These are phyloP conservation scores for Eudasyphora cyanicolor DNA, from an alignment of 2,888 invertebrate genomes.

Conservation along the genomic window DNA sequence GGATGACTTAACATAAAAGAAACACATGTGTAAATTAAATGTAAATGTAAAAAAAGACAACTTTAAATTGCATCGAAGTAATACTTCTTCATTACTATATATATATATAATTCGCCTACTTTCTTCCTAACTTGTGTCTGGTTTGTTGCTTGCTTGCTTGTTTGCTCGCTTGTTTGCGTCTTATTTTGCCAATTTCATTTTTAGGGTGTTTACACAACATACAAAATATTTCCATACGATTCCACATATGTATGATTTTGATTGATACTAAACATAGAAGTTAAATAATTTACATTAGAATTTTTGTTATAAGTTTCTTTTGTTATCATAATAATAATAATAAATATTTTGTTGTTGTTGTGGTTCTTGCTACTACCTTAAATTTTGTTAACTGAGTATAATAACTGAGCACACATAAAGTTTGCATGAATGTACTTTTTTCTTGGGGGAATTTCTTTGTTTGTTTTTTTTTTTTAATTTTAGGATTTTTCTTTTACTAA, in stretches of 20 bases:
- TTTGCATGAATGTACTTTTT: slow-evolving; percentile 31
- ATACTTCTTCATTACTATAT: slow-evolving; percentile 53
- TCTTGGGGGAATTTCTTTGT: neutral
- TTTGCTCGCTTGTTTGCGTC: neutral
- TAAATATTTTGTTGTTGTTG: slow-evolving; percentile 49
- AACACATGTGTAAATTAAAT: neutral
- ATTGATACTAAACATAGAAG: slow-evolving; percentile 36
- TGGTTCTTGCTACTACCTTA: slow-evolving; percentile 45
- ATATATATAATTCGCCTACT: slow-evolving; percentile 34
- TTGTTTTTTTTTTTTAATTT: no score
- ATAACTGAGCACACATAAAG: slow-evolving; percentile 62
- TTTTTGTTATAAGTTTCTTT: neutral
- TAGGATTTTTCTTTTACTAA: slow-evolving; percentile 27
- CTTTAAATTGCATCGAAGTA: slow-evolving; percentile 59
- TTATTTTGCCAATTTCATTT: neutral
- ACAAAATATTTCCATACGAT: neutral
- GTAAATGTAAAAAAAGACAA: slow-evolving; percentile 43
- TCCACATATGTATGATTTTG: slow-evolving; percentile 15
- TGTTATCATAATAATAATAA: slow-evolving; percentile 3
- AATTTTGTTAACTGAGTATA: slow-evolving; percentile 61
- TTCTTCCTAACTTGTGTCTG: slow-evolving; percentile 16
- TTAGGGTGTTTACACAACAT: neutral
- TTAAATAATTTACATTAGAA: slow-evolving; percentile 35
- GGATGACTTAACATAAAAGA: slow-evolving; percentile 31
- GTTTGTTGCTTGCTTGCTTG: neutral